A percentile compares a stretch with the other conserved stretches of the same genome.
Conservation (phyloP, 2,797 vertebrate species). For the Eidolon dupreanum region DNA sequence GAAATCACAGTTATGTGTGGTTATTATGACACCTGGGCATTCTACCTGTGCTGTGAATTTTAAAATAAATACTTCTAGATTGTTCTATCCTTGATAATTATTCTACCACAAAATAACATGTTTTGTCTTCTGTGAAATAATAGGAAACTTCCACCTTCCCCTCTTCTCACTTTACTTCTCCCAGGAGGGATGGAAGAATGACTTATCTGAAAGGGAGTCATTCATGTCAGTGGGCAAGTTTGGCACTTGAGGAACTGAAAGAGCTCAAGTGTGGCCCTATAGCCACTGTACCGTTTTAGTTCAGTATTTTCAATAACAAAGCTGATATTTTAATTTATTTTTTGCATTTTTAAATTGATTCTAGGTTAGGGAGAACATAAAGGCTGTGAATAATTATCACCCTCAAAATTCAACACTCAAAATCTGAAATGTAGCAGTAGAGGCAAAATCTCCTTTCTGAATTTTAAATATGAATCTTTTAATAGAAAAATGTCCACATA, state of each 20-base stretch:
- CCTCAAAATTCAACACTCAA: neutral
- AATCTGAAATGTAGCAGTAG: neutral
- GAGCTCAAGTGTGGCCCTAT: rapidly evolving
- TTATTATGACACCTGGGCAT: neutral
- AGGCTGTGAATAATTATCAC: neutral
- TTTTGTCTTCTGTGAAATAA: neutral
- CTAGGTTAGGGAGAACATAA: neutral
- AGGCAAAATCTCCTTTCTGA: neutral
- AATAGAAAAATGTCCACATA: neutral
- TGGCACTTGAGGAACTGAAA: neutral
- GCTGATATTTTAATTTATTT: neutral
- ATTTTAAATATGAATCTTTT: neutral
- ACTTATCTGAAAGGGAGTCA: neutral
- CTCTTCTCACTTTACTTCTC: neutral
- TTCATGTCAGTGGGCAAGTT: neutral
- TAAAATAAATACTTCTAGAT: neutral
- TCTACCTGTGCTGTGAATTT: neutral
- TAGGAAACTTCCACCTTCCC: neutral
- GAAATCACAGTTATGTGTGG: neutral
- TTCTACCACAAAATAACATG: neutral
- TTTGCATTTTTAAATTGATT: neutral
- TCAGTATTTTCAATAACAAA: neutral
- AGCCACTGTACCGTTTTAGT: neutral
- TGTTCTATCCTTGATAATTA: neutral
- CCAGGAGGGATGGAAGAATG: neutral